Conservation (phyloP, 2,113 vertebrate genomes). For the Phainopepla nitens region DNA sequence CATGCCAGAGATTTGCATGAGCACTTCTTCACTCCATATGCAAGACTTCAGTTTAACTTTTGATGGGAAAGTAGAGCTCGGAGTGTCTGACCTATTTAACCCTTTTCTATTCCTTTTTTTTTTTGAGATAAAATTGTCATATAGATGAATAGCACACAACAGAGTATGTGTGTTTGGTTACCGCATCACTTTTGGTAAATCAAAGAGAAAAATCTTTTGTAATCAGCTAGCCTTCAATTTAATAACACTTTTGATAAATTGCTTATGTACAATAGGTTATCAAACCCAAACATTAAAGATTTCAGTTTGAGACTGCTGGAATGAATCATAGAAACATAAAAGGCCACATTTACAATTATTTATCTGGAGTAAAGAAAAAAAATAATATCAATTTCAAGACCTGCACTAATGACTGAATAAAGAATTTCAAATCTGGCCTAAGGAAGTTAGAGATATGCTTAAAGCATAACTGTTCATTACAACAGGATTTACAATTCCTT, state of each 20-base stretch:
- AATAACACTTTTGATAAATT: constrained; percentile 33
- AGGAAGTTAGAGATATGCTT: neutral
- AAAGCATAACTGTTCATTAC: neutral
- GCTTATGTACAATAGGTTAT: constrained; percentile 10
- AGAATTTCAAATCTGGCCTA: neutral
- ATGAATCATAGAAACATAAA: neutral
- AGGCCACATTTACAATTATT: neutral
- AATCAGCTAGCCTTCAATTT: constrained; percentile 38
- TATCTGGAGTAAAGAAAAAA: neutral
- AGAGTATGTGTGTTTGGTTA: neutral
- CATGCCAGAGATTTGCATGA: neutral
- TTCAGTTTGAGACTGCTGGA: neutral
- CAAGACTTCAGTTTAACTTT: neutral
- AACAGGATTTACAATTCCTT: neutral
- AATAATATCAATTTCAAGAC: neutral
- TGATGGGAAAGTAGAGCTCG: neutral
- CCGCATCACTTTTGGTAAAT: constrained; percentile 8
- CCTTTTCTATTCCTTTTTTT: neutral
- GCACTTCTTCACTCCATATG: neutral
- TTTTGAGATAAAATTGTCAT: neutral
- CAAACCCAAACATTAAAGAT: constrained; percentile 24
- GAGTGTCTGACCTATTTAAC: neutral
- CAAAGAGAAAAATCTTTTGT: constrained; percentile 20
- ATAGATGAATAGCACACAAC: neutral
- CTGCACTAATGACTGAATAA: neutral